Evolutionary conservation across 2,797 vertebrate genomes (phyloP), one percentile per base, ranked within the genome.

Genomic region (Chanos chanos): DNA sequence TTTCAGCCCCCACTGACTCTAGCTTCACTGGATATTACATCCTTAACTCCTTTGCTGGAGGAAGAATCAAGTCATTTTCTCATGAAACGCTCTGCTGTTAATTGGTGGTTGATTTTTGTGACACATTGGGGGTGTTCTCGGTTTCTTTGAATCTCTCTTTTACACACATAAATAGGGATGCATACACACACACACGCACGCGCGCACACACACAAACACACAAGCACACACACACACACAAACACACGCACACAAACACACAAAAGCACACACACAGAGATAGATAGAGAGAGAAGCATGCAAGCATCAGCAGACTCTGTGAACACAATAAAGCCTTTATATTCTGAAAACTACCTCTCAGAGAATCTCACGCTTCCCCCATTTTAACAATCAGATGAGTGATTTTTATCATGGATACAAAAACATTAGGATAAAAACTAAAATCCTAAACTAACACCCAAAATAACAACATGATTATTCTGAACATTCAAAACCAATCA

Each of bases 271-370:
- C n/a, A n/a, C n/a, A n/a, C n/a, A n/a, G n/a, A n/a, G n/a, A n/a
- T n/a, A n/a, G n/a, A n/a, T n/a, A n/a, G n/a, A n/a, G n/a, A 22
- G 7, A 4, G 27, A n/a, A 52, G 13, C 12, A 19, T 9, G 28
- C 13, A 43, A 66, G 39, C 77, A 37, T 73, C 58, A 73, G 37
- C 41, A 24, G 27, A 56, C 71, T 74, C 61, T 61, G 12, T 30
- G 49, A 43, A 10, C 43, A 69, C 28, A 66, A 64, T 33, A n/a
- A 54, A 43, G 7, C 15, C n/a, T 68, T 58, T 54, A 56, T 5
- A 48, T 13, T 39, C 53, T 2, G 40, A 21, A 10, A 30, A n/a
- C 9, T 27, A 10, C 25, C 41, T 4, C 55, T 40, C 54, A 15
- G 34, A 21, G 7, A 9, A 10, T 9, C 30, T 48, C 31, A 49